Percentiles rank a stretch among this genome's conserved stretches.
These are phyloP conservation scores for Chromis chromis DNA, from an alignment of 2,797 vertebrate genomes.

Conservation along the genomic window DNA sequence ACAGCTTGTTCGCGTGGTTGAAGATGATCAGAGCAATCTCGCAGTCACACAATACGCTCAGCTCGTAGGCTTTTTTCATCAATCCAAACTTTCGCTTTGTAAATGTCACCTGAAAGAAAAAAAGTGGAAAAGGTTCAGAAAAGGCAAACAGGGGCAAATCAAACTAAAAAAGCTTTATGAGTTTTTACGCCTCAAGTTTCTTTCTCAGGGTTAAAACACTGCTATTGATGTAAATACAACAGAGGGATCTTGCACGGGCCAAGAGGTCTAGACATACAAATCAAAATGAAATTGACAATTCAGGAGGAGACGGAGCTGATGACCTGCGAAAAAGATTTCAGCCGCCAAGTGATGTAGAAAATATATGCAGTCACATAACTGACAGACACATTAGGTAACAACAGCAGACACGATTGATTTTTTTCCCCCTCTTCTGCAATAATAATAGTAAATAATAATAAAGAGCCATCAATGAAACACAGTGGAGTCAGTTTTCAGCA, in stretches of 20 bases:
- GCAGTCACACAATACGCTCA: constrained; percentile 96
- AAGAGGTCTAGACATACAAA: constrained; percentile 1
- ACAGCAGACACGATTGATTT: not conserved
- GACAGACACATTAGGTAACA: constrained; percentile 8
- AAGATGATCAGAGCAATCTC: constrained; percentile 98
- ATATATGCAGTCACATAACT: constrained; percentile 2
- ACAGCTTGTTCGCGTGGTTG: constrained; percentile 97
- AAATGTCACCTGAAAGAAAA: constrained; percentile 89
- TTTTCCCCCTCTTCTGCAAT: not conserved
- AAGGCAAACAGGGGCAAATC: not conserved
- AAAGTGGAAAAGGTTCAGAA: not conserved
- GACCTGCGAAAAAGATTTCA: constrained; percentile 10
- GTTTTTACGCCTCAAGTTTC: not conserved
- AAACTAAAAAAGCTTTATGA: not conserved
- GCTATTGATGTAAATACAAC: not conserved
- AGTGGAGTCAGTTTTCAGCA: constrained; percentile 31
- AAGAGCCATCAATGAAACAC: constrained; percentile 10
- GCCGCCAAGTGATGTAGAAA: constrained; percentile 3
- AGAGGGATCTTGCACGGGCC: not conserved
- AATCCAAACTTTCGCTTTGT: constrained; percentile 96
- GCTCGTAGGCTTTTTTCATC: constrained; percentile 98
- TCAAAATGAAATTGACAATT: constrained; percentile 20
- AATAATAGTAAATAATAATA: not conserved
- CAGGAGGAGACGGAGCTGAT: not conserved
- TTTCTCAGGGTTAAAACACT: not conserved